These are phyloP conservation scores for Diplodus puntazzo DNA, from an alignment of 2,797 vertebrate genomes.

Conservation along the genomic window DNA sequence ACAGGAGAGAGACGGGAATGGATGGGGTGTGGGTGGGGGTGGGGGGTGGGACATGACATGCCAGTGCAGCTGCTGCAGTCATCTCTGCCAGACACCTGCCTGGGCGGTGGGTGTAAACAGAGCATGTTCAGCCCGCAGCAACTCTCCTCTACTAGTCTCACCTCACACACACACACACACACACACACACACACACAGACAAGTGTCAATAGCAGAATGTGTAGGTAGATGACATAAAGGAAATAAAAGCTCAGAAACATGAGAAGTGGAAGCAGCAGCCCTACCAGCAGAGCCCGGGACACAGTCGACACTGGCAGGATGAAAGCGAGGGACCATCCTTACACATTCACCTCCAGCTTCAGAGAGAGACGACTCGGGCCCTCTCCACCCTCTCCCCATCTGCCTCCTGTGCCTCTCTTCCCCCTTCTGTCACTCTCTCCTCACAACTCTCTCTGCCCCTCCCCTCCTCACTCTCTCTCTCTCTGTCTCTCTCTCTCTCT, in stretches of 20 bases:
- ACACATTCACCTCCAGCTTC: conserved; percentile 66
- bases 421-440: conserved; percentile 18
- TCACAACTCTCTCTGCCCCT: conserved; percentile 31
- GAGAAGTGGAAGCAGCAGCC: conserved; percentile 27
- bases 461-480: conserved; percentile 38
- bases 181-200: conserved; percentile 5
- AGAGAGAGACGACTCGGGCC: conserved; percentile 69
- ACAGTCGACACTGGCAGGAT: conserved; percentile 52
- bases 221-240: conserved; percentile 14
- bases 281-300: conserved; percentile 69
- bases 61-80: conserved; percentile 77
- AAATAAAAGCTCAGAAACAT: not conserved
- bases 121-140: conserved; percentile 10
- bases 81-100: conserved; percentile 70
- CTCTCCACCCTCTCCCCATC: conserved; percentile 53
- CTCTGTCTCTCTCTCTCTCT: conserved; percentile 49
- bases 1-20: conserved; percentile 39
- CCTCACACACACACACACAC: conserved; percentile 14
- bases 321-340: conserved; percentile 71
- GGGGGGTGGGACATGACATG: conserved; percentile 20
- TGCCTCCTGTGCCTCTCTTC: conserved; percentile 48
- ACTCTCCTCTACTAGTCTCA: conserved; percentile 9
- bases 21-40: not conserved
- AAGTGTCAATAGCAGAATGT: conserved; percentile 2
- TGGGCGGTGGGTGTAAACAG: conserved; percentile 47